Evolutionary conservation across 2,888 invertebrate species (phyloP), one percentile per base, ranked within the genome.

Genomic region (Autographa pulchrina): DNA sequence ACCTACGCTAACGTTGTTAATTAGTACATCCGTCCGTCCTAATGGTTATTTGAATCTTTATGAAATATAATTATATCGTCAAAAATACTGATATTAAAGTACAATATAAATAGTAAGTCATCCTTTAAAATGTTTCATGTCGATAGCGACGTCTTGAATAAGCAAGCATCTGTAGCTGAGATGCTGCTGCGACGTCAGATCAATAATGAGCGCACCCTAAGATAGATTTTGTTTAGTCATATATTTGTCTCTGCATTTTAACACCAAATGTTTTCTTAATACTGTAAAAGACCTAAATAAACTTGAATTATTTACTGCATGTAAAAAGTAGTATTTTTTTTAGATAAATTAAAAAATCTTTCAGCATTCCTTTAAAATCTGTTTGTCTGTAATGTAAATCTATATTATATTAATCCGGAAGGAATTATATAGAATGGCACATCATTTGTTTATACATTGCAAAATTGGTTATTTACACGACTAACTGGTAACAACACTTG

Each of bases 151-250:
- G 63, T 67, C 61, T 70, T 68, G 60, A 35, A 20, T 31, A 54
- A 66, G 61, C 35, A 54, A 66, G 61, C 35, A 76, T 70, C 74
- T 71, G 69, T 75, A 72, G 71, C 62, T 65, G 86, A 83, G 92
- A 92, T 91, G 93, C 92, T 92, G 93, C 88, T 88, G 81, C 86
- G 88, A 80, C 80, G 89, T 77, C 88, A 93, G 92, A 93, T 93
- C 93, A 90, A 93, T 93, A 93, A 82, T 81, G 81, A 86, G 86
- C 81, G 77, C 79, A 80, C 76, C 80, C 83, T 75, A 88, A 90
- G 92, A 92, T 90, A 85, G 14, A 88, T 84, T 63, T 75, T 64
- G 77, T 83, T 85, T 64, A 62, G 41, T 58, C 68, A 43, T 56
- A 65, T 61, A 72, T 3, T 61, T 69, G 0, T 56, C 20, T 64